phyloP scores from a whole-genome alignment of 2,113 vertebrate genomes.

The Platycercus adscitus region DNA sequence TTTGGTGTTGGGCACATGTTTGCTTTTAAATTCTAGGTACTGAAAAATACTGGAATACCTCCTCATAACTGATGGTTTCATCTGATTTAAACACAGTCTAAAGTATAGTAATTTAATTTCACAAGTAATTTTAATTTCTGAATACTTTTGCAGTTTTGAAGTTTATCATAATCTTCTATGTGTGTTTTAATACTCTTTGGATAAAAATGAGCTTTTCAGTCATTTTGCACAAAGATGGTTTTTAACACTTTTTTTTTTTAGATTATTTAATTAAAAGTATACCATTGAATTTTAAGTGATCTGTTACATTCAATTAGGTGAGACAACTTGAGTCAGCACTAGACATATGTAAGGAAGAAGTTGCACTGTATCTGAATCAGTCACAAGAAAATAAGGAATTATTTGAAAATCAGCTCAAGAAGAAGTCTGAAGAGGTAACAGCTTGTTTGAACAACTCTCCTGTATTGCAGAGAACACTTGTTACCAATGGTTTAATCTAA shows the following conservation, averaged over 20 bases:
- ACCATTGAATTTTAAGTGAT: neutral
- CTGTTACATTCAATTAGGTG: constrained; percentile 74
- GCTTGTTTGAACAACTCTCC: neutral
- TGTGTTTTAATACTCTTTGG: neutral
- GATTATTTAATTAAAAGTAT: neutral
- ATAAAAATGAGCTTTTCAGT: neutral
- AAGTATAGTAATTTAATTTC: neutral
- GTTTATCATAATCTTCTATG: neutral
- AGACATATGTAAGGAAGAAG: constrained; percentile 82
- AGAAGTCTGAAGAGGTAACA: constrained; percentile 85
- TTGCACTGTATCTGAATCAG: constrained; percentile 79
- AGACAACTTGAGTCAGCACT: constrained; percentile 84
- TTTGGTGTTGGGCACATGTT: neutral
- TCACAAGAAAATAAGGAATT: constrained; percentile 81
- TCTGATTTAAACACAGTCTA: neutral
- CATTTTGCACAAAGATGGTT: neutral
- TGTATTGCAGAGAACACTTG: neutral
- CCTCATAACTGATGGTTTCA: neutral
- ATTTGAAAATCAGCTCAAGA: constrained; percentile 82
- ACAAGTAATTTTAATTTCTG: neutral
- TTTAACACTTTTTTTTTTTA: neutral
- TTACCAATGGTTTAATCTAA: neutral
- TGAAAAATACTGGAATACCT: neutral
- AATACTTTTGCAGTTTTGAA: neutral
- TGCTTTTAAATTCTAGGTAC: neutral